Conservation (phyloP, 2,888 invertebrate species). For the Dryomyza anilis region DNA sequence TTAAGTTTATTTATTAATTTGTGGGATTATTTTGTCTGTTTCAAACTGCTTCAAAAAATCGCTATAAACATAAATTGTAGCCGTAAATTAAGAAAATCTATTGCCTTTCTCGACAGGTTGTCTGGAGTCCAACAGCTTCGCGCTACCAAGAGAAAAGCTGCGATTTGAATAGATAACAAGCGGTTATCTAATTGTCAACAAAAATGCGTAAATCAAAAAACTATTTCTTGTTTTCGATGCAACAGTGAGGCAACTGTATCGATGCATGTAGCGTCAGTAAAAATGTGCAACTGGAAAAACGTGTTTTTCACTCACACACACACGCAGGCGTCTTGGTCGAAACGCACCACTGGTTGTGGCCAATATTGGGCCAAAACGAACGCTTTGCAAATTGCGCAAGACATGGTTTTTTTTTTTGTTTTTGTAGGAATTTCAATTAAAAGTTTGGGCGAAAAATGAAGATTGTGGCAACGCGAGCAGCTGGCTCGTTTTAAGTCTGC, state of each 20-base stretch:
- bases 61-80: too few relatives aligned
- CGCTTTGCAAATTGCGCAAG: slow-evolving; percentile 22
- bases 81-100: too few relatives aligned
- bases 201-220: slow-evolving; percentile 16
- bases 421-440: neutral
- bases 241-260: neutral
- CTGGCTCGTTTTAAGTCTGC: neutral
- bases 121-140: too few relatives aligned
- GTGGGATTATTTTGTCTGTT: too few relatives aligned
- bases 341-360: neutral
- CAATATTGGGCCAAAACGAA: neutral
- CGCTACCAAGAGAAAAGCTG: too few relatives aligned
- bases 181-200: neutral
- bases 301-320: neutral
- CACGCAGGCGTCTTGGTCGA: neutral
- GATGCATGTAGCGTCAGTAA: neutral
- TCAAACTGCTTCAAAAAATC: too few relatives aligned
- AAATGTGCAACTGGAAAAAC: neutral
- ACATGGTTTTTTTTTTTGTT: slow-evolving; percentile 1
- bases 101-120: too few relatives aligned
- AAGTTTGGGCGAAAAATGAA: too few relatives aligned
- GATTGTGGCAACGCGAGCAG: too few relatives aligned
- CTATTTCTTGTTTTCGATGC: slow-evolving; percentile 2
- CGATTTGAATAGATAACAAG: neutral
- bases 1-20: too few relatives aligned